Conservation (phyloP, 2,888 invertebrate species). For the Nysson spinosus region DNA sequence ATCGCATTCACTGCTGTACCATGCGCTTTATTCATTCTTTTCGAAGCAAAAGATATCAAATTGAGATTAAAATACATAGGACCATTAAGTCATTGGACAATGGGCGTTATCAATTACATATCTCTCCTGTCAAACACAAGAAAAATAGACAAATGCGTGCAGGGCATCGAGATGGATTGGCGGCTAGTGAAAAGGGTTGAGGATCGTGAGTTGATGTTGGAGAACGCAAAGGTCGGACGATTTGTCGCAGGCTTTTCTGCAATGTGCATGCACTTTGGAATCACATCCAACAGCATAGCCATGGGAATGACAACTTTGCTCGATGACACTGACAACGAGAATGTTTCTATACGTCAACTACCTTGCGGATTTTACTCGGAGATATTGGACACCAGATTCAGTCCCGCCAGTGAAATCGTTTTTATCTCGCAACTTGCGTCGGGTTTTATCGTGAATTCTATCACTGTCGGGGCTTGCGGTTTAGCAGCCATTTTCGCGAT, state of each 20-base stretch:
- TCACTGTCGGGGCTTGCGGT: slow-evolving; percentile 45
- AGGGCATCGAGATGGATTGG: slow-evolving; percentile 54
- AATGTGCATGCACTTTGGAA: slow-evolving; percentile 54
- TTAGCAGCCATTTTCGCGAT: slow-evolving; percentile 50
- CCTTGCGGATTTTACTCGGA: slow-evolving; percentile 54
- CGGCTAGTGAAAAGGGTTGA: background rate
- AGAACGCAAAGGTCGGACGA: slow-evolving; percentile 44
- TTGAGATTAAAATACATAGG: slow-evolving; percentile 54
- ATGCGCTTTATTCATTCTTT: slow-evolving; percentile 45
- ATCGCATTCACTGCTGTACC: slow-evolving; percentile 48
- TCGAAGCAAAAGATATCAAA: slow-evolving; percentile 44
- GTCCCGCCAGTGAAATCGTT: slow-evolving; percentile 52
- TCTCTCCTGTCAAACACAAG: slow-evolving; percentile 32
- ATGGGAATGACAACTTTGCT: slow-evolving; percentile 45
- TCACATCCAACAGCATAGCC: slow-evolving; percentile 48
- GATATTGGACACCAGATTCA: slow-evolving; percentile 41
- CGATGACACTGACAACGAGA: slow-evolving; percentile 44
- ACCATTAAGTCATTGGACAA: slow-evolving; percentile 58
- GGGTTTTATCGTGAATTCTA: slow-evolving; percentile 38
- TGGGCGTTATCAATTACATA: slow-evolving; percentile 61
- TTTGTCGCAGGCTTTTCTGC: slow-evolving; percentile 42
- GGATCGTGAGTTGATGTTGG: slow-evolving; percentile 52
- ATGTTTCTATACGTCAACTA: slow-evolving; percentile 30
- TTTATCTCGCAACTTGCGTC: slow-evolving; percentile 43
- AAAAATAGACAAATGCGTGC: slow-evolving; percentile 43